Evolutionary conservation across 2,888 invertebrate genomes (phyloP).

Genomic region (Protophormia terraenovae): DNA sequence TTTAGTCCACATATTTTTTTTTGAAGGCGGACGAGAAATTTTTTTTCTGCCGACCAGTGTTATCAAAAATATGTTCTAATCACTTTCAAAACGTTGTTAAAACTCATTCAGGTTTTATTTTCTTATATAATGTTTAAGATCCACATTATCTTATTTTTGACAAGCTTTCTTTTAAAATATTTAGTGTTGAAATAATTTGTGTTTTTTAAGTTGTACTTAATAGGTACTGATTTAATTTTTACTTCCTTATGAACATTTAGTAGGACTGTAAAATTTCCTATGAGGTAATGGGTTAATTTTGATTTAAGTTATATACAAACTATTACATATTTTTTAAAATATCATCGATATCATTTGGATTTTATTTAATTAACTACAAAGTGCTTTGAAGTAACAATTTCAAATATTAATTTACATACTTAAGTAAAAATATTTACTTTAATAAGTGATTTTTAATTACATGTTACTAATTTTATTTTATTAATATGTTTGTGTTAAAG

Average conservation of each 20-base stretch:
- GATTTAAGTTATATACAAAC: background rate
- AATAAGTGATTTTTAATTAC: background rate
- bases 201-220: no score
- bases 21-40: no score
- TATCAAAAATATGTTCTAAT: no score
- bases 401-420: background rate
- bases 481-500: background rate
- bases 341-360: background rate
- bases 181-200: no score
- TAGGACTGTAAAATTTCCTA: background rate
- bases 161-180: no score
- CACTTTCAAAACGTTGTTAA: no score
- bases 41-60: no score
- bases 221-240: no score
- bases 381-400: background rate
- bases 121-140: no score
- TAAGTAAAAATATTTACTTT: background rate
- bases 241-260: background rate
- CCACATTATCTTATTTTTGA: no score
- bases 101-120: no score
- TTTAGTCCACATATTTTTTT: no score
- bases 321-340: background rate
- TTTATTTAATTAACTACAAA: background rate
- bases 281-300: background rate
- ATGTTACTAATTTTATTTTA: background rate